Evolutionary conservation across 2,888 invertebrate genomes (phyloP), one percentile per base, ranked within the genome.

Genomic region (Thera obeliscata): DNA sequence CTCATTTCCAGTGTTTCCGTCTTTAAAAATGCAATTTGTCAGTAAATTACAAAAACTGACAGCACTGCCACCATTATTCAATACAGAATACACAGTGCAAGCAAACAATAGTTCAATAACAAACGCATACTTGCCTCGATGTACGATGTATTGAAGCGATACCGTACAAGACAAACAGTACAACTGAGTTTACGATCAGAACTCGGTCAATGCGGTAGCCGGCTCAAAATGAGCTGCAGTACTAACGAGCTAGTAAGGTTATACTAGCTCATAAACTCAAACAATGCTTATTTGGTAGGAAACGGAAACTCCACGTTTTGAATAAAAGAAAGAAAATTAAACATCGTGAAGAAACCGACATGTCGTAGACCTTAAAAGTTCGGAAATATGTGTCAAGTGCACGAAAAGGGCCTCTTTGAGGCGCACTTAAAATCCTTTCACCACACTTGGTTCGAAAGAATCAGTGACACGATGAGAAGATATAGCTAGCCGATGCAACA

Each of bases 111-210:
- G 41, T 65, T 12, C 43, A 64, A 66, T 7, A 67, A 57, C 58
- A 58, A 67, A 56, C 64, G 63, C 54, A 49, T 46, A 61, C 62
- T 50, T 61, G 52, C 49, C 59, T 41, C 55, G 55, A 62, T 36
- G 52, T 22, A 22, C 64, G 67, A 72, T 71, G 64, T 33, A 67
- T 67, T 62, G 60, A 48, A 6, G 64, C 69, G 70, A 73, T 67
- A 71, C 54, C 36, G 62, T 41, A 50, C 64, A 66, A 71, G 69
- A 71, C 66, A 74, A 71, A 72, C 65, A 70, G 33, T 35, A 64
- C 43, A 35, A 46, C 35, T 36, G 41, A 67, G 48, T 68, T 68
- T 67, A 67, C 61, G 55, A 56, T 63, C 67, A 41, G 61, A 66
- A 70, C 63, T 67, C 69, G 58, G 54, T 57, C 63, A 63, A 50